These are phyloP conservation scores for Aelia acuminata DNA, from an alignment of 2,888 invertebrate genomes.

Conservation along the genomic window DNA sequence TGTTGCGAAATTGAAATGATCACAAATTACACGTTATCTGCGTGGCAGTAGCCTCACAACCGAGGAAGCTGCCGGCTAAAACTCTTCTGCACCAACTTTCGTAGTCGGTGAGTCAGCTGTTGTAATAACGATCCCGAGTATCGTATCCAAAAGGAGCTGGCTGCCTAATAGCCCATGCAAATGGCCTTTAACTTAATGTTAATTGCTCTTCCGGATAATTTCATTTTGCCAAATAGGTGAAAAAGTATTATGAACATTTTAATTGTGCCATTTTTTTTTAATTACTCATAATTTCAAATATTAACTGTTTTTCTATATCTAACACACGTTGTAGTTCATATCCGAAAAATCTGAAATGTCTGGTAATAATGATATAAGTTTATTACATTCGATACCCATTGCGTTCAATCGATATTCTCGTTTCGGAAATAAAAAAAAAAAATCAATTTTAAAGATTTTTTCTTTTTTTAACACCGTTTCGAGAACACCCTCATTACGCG, in stretches of 20 bases:
- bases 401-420: too few species aligned
- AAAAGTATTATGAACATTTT: background rate
- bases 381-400: too few species aligned
- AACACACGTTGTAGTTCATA: too few species aligned
- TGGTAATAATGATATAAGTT: too few species aligned
- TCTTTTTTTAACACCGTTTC: too few species aligned
- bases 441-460: too few species aligned
- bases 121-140: background rate
- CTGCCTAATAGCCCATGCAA: background rate
- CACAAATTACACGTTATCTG: slow-evolving; percentile 24
- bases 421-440: too few species aligned
- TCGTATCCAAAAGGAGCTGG: background rate
- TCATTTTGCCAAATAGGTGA: background rate
- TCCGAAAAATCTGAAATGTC: too few species aligned
- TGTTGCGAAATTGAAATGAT: slow-evolving; percentile 48
- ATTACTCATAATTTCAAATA: background rate
- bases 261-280: background rate
- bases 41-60: background rate
- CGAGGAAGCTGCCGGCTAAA: background rate
- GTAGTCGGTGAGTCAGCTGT: background rate
- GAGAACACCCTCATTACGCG: too few species aligned
- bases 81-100: slow-evolving; percentile 25
- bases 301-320: too few species aligned
- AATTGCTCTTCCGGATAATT: background rate
- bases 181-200: background rate